phyloP scores from a whole-genome alignment of 2,113 vertebrate species.

The Craseonycteris thonglongyai region DNA sequence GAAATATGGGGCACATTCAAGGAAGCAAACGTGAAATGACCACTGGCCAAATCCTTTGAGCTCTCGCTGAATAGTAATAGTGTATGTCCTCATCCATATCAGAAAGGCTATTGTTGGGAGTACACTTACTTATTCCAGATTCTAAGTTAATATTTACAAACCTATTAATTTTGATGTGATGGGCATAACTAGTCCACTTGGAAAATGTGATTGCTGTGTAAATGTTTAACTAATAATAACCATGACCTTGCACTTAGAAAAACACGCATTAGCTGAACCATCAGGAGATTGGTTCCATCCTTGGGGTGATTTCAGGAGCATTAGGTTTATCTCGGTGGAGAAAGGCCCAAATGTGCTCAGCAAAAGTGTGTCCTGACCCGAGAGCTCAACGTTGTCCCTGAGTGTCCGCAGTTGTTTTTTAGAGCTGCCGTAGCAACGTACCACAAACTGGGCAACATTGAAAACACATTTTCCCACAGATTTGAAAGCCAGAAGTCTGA shows the following conservation, averaged over 20 bases:
- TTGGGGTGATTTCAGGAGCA: neutral
- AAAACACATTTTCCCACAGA: too few species aligned
- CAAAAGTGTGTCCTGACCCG: too few species aligned
- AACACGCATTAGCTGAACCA: neutral
- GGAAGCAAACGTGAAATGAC: neutral
- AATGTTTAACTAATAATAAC: neutral
- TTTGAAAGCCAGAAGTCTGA: too few species aligned
- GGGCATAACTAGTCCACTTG: neutral
- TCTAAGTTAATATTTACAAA: neutral
- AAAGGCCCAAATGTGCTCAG: accelerated
- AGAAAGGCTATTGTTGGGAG: neutral
- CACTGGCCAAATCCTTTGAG: neutral
- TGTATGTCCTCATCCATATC: neutral
- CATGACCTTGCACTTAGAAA: neutral
- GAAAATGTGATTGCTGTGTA: neutral
- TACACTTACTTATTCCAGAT: neutral
- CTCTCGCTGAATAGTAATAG: neutral
- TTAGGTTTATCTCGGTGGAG: neutral
- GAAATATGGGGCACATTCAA: neutral
- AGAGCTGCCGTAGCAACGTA: too few species aligned
- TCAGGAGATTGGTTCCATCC: neutral
- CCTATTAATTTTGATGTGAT: neutral
- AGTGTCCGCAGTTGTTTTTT: accelerated
- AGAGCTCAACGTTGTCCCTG: accelerated
- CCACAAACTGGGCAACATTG: accelerated